Base-by-base conservation (phyloP, 2,888 invertebrate species). In the Nemotelus nigrinus region DNA sequence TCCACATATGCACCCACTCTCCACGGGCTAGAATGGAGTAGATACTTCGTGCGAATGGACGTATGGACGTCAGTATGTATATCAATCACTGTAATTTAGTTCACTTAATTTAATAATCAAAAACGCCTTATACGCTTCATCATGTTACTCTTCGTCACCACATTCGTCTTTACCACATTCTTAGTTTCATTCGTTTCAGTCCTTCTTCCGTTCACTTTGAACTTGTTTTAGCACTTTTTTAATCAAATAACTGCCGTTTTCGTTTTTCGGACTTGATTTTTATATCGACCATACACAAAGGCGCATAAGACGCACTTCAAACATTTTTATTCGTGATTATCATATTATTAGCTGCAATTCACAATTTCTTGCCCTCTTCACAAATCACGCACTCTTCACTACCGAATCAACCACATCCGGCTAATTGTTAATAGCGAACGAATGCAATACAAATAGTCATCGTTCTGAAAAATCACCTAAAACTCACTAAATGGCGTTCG, bases 71-170 rank as follows among this genome's bases (percentile, higher is more conserved):
- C 84, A 86, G 74, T 63, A 60, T 81, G 80, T 82, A 83, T 82
- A 84, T 85, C 84, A 86, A 86, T 85, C 85, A 85, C 84, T 78
- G 82, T 85, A 82, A 86, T 86, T 86, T 84, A 86, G 85, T 85
- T 85, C 82, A 85, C 84, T 85, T 83, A 85, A 85, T 85, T 86
- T 84, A 86, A 85, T 85, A 83, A 84, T 82, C 81, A 77, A 79
- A 81, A 81, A 76, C 70, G 75, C 77, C 70, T 80, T 78, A 76
- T 80, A 65, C 72, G 57, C 67, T 65, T 57, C 71, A 58, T 77
- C 57, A 43, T 77, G 77, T 47, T 55, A 71, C 64, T 77, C 67
- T 74, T 68, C 60, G 45, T 70, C 53, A 25, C 25, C 25, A 25
- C 25, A 43, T 74, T 48, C 58, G 10, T 50, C 65, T 76, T 76